Base-by-base conservation (phyloP, 2,888 invertebrate genomes). In the Dryocosmus kuriphilus region DNA sequence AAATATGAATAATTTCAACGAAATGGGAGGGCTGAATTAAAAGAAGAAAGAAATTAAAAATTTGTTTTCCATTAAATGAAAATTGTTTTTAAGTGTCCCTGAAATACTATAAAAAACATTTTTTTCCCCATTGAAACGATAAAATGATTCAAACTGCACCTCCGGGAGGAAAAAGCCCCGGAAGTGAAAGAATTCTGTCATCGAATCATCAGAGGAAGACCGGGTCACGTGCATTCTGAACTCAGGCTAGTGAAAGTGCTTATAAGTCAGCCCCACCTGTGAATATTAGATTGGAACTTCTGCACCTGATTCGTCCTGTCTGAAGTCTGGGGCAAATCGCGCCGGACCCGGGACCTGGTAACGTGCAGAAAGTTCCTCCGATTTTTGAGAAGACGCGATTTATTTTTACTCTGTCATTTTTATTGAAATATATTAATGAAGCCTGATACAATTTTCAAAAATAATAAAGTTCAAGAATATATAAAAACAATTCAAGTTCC, bases 161-260 rank as follows among this genome's bases (percentile, higher is more conserved):
- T n/a, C n/a, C 51, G 51, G 4, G 30, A 71, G 71, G 51, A 22
- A 32, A 51, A 71, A 19, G 7, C 51, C 30, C n/a, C 51, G 71
- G 27, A 71, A 71, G 51, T 71, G n/a, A 11, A 46, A 30, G 51
- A 51, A 71, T 51, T 30, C 30, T 30, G 27, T 71, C 46, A 71
- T 71, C 71, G 71, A 71, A 71, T 71, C 51, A 75, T 51, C 75
- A 71, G 75, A 55, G 51, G 74, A 75, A 78, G 75, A 78, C 77
- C 60, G 78, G 75, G 71, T 76, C 78, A 78, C 35, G 61, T 77
- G 76, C 74, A 51, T 41, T 27, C 65, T 22, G 65, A n/a, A 38
- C 67, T 55, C 55, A 57, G 27, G 61, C 73, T 57, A 81, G 81
- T 81, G 81, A 81, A 81, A 81, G 81, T 81, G 80, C 61, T 67